Evolutionary conservation across 2,113 vertebrate genomes (phyloP).

Genomic region (Coptodon rendalli): DNA sequence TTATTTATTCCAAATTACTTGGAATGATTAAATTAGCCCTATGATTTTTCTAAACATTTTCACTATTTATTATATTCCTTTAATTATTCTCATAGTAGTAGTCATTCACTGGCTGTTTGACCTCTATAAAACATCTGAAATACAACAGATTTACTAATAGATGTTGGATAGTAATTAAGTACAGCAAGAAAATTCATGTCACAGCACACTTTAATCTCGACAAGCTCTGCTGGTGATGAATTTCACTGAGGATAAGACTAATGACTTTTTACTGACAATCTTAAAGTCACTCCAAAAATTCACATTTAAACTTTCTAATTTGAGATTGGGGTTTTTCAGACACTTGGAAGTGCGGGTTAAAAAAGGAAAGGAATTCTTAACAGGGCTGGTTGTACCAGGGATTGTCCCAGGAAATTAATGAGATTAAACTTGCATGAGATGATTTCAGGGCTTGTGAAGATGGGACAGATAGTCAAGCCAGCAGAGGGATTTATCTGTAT

Average conservation of each 20-base stretch:
- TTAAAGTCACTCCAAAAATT: slow-evolving; percentile 15
- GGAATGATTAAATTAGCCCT: neutral
- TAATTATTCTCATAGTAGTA: neutral
- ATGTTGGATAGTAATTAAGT: slow-evolving; percentile 60
- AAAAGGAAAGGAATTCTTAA: neutral
- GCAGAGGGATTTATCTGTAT: slow-evolving; percentile 18
- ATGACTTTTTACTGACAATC: slow-evolving; percentile 23
- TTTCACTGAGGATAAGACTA: neutral
- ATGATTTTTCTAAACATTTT: neutral
- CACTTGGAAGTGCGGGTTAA: neutral
- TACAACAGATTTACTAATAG: slow-evolving; percentile 39
- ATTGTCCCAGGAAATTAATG: neutral
- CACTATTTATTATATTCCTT: neutral
- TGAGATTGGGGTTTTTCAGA: neutral
- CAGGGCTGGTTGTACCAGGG: neutral
- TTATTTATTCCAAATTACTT: neutral
- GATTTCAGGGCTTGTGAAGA: neutral
- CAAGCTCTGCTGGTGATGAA: slow-evolving; percentile 52
- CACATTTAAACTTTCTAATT: neutral
- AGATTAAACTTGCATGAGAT: neutral
- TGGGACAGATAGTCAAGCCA: neutral
- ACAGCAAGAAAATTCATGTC: slow-evolving; percentile 34
- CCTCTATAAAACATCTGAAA: neutral
- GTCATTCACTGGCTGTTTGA: neutral
- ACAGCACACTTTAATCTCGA: slow-evolving; percentile 49